phyloP scores from a whole-genome alignment of 2,113 vertebrate genomes.

The chimpanzee (Pan troglodytes) region NHGRI_mPanTro3-v2.1_pri NC_072408.2:61733001-61733500 shows the following conservation, averaged over 20 bases:
- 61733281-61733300: not conserved
- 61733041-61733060: too few species aligned
- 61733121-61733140: not conserved
- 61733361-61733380: not conserved
- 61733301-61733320: not conserved
- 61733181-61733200: not conserved
- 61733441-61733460: not conserved
- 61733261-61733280: not conserved
- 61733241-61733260: not conserved
- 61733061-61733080: not conserved
- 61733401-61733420: not conserved
- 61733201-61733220: not conserved
- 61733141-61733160: not conserved
- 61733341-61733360: not conserved
- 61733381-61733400: not conserved
- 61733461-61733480: not conserved
- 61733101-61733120: not conserved
- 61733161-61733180: not conserved
- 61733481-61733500: not conserved
- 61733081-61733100: not conserved
- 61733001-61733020: not conserved
- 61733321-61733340: not conserved
- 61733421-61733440: not conserved
- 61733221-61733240: not conserved
- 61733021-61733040: not conserved